Evolutionary conservation across 2,113 vertebrate species (phyloP).

Genomic region (Podarcis cretensis): DNA sequence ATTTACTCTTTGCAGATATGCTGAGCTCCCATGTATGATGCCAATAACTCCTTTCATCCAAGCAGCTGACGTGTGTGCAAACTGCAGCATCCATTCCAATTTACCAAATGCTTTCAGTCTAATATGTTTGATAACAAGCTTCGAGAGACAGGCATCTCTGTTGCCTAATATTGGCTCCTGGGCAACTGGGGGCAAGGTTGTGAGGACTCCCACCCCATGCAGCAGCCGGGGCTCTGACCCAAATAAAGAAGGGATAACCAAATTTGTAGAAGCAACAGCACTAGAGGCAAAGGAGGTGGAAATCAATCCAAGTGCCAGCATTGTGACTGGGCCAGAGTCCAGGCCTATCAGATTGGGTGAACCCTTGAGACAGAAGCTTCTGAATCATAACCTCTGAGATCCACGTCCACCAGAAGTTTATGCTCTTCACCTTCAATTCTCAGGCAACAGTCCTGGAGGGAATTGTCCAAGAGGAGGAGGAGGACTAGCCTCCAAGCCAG

Average conservation of each 20-base stretch:
- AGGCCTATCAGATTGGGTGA: background rate
- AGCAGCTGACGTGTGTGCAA: conserved; percentile 70
- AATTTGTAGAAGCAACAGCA: background rate
- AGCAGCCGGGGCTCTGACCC: background rate
- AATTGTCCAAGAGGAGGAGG: background rate
- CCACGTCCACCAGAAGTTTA: too few relatives aligned
- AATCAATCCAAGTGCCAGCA: background rate
- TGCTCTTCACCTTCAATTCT: background rate
- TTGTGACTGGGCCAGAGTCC: background rate
- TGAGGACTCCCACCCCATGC: too few relatives aligned
- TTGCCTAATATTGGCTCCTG: background rate
- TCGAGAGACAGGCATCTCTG: conserved; percentile 31
- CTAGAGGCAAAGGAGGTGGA: background rate
- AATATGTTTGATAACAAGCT: conserved; percentile 41
- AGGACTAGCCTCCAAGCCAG: background rate
- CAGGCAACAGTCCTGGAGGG: background rate
- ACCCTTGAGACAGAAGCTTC: background rate
- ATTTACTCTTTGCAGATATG: conserved; percentile 51
- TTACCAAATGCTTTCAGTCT: conserved; percentile 51
- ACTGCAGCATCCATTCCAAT: conserved; percentile 58
- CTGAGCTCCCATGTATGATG: conserved; percentile 57
- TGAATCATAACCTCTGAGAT: background rate
- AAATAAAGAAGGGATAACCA: background rate
- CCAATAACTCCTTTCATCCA: conserved; percentile 58
- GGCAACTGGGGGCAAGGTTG: background rate